phyloP scores from a whole-genome alignment of 2,797 vertebrate species.

The Salarias fasciatus region DNA sequence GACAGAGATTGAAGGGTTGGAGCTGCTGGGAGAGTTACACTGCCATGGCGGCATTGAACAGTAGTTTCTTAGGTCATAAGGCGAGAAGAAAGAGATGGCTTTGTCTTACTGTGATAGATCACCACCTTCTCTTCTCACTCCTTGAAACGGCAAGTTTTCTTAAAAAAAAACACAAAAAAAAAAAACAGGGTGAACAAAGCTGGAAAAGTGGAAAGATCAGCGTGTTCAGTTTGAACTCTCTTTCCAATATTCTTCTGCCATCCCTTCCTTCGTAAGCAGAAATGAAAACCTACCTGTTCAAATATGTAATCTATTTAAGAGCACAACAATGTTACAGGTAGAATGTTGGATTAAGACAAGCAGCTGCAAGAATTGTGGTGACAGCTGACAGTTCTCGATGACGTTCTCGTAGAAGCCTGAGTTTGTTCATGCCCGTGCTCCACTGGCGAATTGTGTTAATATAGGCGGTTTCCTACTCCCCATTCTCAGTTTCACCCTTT shows the following conservation, averaged over 20 bases:
- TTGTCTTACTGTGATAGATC: slow-evolving; percentile 56
- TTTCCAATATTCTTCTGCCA: not conserved
- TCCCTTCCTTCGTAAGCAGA: not conserved
- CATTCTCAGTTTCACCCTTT: not conserved
- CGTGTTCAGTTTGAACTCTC: not conserved
- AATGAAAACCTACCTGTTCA: not conserved
- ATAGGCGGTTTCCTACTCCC: not conserved
- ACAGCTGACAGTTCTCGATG: no score
- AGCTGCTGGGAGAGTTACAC: slow-evolving; percentile 31
- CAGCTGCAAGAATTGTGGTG: no score
- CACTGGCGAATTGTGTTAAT: no score
- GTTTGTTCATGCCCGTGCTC: no score
- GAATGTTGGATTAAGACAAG: no score
- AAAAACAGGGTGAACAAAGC: slow-evolving; percentile 11
- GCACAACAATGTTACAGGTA: no score
- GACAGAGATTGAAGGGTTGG: slow-evolving; percentile 33
- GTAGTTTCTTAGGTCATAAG: slow-evolving; percentile 49
- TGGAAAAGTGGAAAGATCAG: slow-evolving; percentile 15
- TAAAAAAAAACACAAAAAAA: no score
- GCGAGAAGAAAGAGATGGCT: slow-evolving; percentile 41
- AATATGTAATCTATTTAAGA: no score
- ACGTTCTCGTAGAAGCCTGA: no score
- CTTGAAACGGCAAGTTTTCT: slow-evolving; percentile 28
- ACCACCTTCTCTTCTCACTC: slow-evolving; percentile 29
- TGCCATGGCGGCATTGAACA: slow-evolving; percentile 33